Evolutionary conservation across 1,140 invertebrate genomes (phyloP), one percentile per base, ranked within the genome.

Genomic region (Colletes gigas): DNA sequence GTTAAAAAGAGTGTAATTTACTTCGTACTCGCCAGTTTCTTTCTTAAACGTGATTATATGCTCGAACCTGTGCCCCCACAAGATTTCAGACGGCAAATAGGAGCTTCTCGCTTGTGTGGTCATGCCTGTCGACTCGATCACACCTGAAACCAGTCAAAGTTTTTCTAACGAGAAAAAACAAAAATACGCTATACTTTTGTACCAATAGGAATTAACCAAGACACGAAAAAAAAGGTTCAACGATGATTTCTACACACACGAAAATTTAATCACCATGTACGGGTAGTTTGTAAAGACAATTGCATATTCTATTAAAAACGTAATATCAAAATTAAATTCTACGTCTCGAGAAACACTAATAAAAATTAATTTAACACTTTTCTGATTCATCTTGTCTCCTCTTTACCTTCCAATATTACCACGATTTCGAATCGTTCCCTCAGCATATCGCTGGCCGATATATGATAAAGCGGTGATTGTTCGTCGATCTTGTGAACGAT

Each of bases 1-100:
- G 90, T 99, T 97, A 93, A 99, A 99, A 75, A 97, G 95, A 6
- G 96, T 97, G 90, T 99, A 99, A 93, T 99, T 98, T 30, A 99
- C 98, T 88, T 98, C 96, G 92, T 99, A 99, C 55, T 97, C 97
- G 68, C 98, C 97, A 62, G 97, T 95, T 71, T 98, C 97, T 89
- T 98, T 98, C 80, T 97, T 98, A 92, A 98, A 99, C 52, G 96
- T 95, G 59, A 99, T 97, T 83, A 99, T 94, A 1, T 96, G 96
- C 84, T 97, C 96, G 90, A 99, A 99, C 60, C 97, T 95, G 91
- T 99, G 97, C 6, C 98, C 98, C 98, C 98, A 99, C 54, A 99
- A 93, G 71, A 99, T 97, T 93, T 99, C 98, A 30, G 95, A 96
- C 0, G 98, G 97, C 57, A 99, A 94, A 90, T 99, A 99, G 78